Conservation (phyloP, 92 coral and sea anemone species). For the Palythoa heliodiscus region DNA sequence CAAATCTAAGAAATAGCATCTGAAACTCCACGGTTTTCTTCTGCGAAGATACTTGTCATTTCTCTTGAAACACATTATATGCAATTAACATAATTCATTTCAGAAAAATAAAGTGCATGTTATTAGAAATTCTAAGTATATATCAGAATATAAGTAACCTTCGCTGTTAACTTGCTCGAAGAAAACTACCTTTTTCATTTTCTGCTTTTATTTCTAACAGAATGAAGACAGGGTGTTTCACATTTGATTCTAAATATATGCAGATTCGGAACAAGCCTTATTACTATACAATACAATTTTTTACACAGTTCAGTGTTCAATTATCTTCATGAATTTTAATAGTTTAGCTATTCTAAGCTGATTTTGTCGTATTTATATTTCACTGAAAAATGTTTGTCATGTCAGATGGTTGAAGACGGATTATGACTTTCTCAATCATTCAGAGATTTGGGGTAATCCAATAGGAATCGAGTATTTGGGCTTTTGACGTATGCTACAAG, state of each 20-base stretch:
- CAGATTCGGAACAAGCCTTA: background rate
- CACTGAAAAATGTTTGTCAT: background rate
- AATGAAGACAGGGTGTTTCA: background rate
- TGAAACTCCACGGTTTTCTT: background rate
- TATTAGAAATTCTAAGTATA: no score
- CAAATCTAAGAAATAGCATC: background rate
- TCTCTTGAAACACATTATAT: no score
- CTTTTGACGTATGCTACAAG: slow-evolving; percentile 27
- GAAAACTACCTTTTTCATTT: background rate
- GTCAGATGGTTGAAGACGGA: slow-evolving; percentile 5
- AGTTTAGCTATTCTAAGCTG: background rate
- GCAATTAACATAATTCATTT: no score
- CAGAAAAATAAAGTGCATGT: no score
- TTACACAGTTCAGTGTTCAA: background rate
- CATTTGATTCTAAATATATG: background rate
- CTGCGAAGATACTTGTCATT: no score
- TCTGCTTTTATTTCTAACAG: background rate
- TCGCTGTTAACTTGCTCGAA: background rate
- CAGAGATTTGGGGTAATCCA: slow-evolving; percentile 1
- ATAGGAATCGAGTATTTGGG: background rate
- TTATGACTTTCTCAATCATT: background rate
- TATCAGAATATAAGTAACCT: no score
- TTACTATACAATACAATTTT: background rate
- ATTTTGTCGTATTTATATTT: background rate
- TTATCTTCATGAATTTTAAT: background rate